phyloP scores from a whole-genome alignment of 2,888 invertebrate species.

The Melolontha melolontha region DNA sequence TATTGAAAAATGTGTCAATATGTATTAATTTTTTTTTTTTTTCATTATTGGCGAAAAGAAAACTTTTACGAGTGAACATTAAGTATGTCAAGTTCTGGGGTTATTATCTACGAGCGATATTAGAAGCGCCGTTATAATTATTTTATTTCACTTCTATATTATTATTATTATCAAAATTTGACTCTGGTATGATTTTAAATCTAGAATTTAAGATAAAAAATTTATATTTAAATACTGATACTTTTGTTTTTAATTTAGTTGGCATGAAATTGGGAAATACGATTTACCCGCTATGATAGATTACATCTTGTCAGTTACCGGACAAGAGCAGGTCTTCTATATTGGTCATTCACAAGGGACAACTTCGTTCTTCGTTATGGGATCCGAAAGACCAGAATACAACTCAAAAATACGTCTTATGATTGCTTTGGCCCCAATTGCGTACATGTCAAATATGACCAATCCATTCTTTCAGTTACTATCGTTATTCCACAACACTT shows the following conservation, averaged over 20 bases:
- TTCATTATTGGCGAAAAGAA: too few species aligned
- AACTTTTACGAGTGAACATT: too few species aligned
- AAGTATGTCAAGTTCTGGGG: too few species aligned
- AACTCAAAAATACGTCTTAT: conserved; percentile 74
- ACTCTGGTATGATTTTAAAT: too few species aligned
- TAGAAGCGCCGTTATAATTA: too few species aligned
- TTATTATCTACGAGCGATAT: too few species aligned
- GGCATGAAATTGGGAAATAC: conserved; percentile 66
- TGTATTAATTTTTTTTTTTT: too few species aligned
- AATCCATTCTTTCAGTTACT: conserved; percentile 35
- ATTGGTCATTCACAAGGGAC: conserved; percentile 86
- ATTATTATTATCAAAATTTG: too few species aligned
- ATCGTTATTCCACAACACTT: conserved; percentile 15
- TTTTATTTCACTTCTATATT: too few species aligned
- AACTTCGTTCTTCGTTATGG: conserved; percentile 75
- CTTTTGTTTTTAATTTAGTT: conserved; percentile 2
- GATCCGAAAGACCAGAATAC: conserved; percentile 73
- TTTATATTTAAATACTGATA: too few species aligned
- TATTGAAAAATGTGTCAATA: too few species aligned
- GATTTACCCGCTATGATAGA: conserved; percentile 87
- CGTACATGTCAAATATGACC: conserved; percentile 29
- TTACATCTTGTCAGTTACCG: conserved; percentile 71
- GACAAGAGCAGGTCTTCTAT: conserved; percentile 74
- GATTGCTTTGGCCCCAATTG: conserved; percentile 73
- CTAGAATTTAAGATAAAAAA: too few species aligned